These are phyloP conservation scores for Poecilia gillii DNA, from an alignment of 2,797 vertebrate species.

Conservation along the genomic window DNA sequence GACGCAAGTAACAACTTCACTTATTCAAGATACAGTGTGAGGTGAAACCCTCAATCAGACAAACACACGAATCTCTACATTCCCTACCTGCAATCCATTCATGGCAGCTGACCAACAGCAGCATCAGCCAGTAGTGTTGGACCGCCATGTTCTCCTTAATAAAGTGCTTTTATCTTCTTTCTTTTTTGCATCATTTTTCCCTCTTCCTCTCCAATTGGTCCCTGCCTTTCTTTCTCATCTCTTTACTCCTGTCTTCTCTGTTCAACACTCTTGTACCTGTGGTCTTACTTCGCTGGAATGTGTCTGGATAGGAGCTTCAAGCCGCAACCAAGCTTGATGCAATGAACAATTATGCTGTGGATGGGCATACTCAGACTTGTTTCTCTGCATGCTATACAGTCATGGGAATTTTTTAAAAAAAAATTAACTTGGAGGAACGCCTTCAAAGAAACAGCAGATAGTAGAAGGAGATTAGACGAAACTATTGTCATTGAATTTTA, in stretches of 20 bases:
- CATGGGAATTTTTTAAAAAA: constrained; percentile 7
- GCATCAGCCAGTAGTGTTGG: constrained; percentile 62
- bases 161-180: constrained; percentile 17
- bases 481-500: not conserved
- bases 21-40: not conserved
- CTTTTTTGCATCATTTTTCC: not conserved
- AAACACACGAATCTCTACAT: constrained; percentile 16
- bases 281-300: constrained; percentile 64
- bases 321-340: constrained; percentile 35
- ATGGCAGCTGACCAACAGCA: constrained; percentile 53
- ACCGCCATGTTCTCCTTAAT: constrained; percentile 56
- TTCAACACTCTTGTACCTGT: constrained; percentile 32
- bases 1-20: not conserved
- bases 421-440: not conserved
- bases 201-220: constrained; percentile 9
- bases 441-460: not conserved
- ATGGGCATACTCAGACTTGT: constrained; percentile 79
- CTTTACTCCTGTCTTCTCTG: constrained; percentile 17
- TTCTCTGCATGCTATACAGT: constrained; percentile 12
- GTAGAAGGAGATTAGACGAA: not conserved
- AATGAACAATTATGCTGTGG: constrained; percentile 12
- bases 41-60: constrained; percentile 4
- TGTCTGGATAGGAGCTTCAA: constrained; percentile 39
- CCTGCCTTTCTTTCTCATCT: constrained; percentile 32
- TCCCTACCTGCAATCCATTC: constrained; percentile 68